phyloP scores from a whole-genome alignment of 2,113 vertebrate species.

The Pseudonaja textilis region DNA sequence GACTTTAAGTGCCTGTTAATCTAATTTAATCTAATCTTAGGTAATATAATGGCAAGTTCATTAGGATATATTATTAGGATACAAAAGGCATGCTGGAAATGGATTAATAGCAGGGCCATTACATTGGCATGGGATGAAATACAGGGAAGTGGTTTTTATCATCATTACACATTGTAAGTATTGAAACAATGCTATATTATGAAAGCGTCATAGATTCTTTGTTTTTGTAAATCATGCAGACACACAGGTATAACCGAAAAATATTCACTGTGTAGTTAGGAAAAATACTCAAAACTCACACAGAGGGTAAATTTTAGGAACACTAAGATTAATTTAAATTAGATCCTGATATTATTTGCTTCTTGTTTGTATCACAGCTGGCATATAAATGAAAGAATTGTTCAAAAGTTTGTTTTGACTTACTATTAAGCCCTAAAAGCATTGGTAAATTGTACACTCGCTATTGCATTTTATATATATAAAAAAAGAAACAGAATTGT shows the following conservation, averaged over 20 bases:
- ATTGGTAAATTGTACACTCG: slow-evolving; percentile 38
- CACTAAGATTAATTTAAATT: neutral
- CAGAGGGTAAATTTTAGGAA: neutral
- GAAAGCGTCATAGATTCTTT: too few relatives aligned
- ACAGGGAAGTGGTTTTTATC: neutral
- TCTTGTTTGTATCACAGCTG: neutral
- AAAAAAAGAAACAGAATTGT: slow-evolving; percentile 49
- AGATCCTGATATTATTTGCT: neutral
- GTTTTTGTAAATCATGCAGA: neutral
- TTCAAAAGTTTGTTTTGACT: slow-evolving; percentile 49
- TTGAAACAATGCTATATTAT: neutral
- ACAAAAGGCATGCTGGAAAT: neutral
- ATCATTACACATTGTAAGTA: neutral
- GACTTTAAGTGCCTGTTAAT: neutral
- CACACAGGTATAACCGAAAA: neutral
- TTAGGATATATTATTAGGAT: neutral
- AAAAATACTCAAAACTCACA: neutral
- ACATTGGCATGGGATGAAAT: neutral
- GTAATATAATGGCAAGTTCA: neutral
- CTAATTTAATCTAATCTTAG: neutral
- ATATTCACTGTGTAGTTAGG: neutral
- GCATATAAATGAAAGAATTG: slow-evolving; percentile 37
- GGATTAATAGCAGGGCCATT: neutral
- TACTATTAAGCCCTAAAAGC: slow-evolving; percentile 48
- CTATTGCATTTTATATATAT: slow-evolving; percentile 51